Conservation (phyloP, 2,797 vertebrate genomes). For the Malacoraja senta region DNA sequence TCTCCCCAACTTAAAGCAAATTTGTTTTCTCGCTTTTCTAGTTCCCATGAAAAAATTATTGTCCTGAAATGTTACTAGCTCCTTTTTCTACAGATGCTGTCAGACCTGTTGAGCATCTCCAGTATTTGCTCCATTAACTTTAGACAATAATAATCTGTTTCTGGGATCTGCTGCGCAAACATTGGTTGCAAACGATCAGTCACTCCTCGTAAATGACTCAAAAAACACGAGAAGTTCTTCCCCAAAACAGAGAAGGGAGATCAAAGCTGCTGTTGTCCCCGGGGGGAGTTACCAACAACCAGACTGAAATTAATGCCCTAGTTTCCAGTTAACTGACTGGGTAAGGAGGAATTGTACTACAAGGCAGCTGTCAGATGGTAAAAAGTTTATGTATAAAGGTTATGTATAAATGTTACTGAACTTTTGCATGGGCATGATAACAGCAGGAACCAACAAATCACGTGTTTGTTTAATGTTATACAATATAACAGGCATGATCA, state of each 20-base stretch:
- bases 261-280: not conserved
- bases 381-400: not conserved
- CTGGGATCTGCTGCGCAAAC: too few species aligned
- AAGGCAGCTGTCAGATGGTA: constrained; percentile 6
- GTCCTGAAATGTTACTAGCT: too few species aligned
- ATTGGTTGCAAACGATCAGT: too few species aligned
- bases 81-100: too few species aligned
- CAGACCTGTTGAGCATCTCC: too few species aligned
- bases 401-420: not conserved
- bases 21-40: too few species aligned
- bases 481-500: not conserved
- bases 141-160: too few species aligned
- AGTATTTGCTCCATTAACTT: too few species aligned
- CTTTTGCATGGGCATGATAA: not conserved
- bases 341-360: not conserved
- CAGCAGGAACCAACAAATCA: constrained; percentile 22
- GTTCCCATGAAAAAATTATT: too few species aligned
- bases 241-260: not conserved
- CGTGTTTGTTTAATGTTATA: not conserved
- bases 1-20: too few species aligned
- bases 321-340: not conserved
- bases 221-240: not conserved
- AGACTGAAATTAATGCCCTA: not conserved
- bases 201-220: too few species aligned
- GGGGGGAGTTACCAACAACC: not conserved